A percentile compares a stretch with the other conserved stretches of the same genome.
Evolutionary conservation across 1,140 invertebrate species (phyloP).

Genomic region (Ceratosolen fusciceps): DNA sequence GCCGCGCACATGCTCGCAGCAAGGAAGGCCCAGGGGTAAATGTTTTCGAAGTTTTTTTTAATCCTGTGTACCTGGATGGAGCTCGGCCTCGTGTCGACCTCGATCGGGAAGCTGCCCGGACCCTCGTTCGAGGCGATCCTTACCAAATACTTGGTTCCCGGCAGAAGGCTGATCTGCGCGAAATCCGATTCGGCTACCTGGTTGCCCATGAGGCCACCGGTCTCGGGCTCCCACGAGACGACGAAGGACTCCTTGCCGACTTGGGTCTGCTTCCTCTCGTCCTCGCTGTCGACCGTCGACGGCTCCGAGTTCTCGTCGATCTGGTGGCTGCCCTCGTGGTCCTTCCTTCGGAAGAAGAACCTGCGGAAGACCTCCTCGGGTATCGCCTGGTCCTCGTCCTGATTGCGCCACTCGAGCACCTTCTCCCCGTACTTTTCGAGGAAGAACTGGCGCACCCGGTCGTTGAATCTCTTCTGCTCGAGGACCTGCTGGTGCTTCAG

Average conservation of each 20-base stretch:
- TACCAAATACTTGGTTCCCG: conserved; percentile 65
- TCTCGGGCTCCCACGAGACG: conserved; percentile 67
- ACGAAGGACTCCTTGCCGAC: conserved; percentile 59
- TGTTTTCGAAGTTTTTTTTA: conserved; percentile 55
- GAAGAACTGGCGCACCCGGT: conserved; percentile 62
- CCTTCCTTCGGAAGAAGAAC: conserved; percentile 63
- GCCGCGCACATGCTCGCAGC: conserved; percentile 52
- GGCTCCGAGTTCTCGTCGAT: conserved; percentile 57
- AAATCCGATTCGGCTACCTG: conserved; percentile 65
- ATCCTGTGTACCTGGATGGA: conserved; percentile 57
- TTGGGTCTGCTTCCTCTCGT: conserved; percentile 45
- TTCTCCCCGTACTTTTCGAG: conserved; percentile 65
- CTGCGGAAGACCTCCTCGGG: conserved; percentile 62
- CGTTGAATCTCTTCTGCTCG: conserved; percentile 65
- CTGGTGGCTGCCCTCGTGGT: conserved; percentile 53
- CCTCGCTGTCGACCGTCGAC: conserved; percentile 49
- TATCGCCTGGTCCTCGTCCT: conserved; percentile 59
- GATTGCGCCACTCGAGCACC: conserved; percentile 62
- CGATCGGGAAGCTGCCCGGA: conserved; percentile 67
- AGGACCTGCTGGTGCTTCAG: conserved; percentile 58
- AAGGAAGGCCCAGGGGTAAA: conserved; percentile 55
- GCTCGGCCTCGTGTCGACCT: conserved; percentile 63
- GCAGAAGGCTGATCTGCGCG: conserved; percentile 66
- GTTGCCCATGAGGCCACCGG: conserved; percentile 68
- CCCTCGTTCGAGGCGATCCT: conserved; percentile 67